Conservation (phyloP, 2,797 vertebrate species). For the Corythornis leucogaster region DNA sequence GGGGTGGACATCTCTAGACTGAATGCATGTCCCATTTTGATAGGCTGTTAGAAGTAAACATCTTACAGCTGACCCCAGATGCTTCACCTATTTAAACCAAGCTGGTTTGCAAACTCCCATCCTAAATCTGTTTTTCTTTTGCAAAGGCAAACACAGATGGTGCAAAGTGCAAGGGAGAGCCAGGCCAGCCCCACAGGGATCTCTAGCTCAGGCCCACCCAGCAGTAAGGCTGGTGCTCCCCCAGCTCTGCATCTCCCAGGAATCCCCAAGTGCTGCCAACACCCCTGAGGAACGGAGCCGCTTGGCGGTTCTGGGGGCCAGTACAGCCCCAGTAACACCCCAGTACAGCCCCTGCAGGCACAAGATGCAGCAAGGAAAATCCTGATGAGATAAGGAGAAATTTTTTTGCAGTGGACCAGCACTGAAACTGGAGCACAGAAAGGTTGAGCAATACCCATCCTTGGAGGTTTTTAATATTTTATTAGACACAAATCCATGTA, state of each 20-base stretch:
- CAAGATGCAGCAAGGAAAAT: not conserved
- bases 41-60: not conserved
- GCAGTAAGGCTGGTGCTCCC: not conserved
- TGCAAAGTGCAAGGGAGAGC: not conserved
- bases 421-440: not conserved
- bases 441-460: not conserved
- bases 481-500: not conserved
- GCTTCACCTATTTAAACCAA: not conserved
- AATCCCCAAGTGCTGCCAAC: not conserved
- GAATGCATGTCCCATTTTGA: not conserved
- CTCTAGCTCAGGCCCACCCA: not conserved
- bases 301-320: not conserved
- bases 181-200: not conserved
- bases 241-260: not conserved
- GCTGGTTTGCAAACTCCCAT: not conserved
- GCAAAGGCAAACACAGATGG: not conserved
- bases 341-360: not conserved
- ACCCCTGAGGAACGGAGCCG: not conserved
- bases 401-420: not conserved
- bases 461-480: not conserved
- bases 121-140: not conserved
- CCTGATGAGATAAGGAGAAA: not conserved
- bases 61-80: not conserved
- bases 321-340: not conserved
- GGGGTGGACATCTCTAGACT: not conserved